phyloP scores from a whole-genome alignment of 2,888 invertebrate species.

The Sminthurides aquaticus region DNA sequence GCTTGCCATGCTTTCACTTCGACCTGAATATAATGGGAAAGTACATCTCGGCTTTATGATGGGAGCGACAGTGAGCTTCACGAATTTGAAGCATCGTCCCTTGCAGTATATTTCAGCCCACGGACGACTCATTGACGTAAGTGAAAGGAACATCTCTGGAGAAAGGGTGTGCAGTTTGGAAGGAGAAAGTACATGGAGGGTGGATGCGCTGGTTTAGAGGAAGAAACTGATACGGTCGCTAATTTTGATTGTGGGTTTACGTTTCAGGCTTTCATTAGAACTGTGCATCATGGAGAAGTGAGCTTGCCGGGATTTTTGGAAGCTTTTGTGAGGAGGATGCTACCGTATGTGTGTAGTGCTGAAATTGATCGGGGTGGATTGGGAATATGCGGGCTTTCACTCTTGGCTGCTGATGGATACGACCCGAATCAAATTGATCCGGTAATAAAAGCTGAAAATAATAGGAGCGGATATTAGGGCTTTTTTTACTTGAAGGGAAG shows the following conservation, averaged over 20 bases:
- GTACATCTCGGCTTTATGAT: slow-evolving; percentile 11
- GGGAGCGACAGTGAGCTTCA: neutral
- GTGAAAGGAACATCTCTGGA: neutral
- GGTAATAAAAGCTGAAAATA: neutral
- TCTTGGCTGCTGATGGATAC: neutral
- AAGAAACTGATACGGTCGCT: neutral
- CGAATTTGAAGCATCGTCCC: neutral
- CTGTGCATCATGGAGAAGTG: neutral
- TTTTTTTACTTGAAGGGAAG: too few relatives aligned
- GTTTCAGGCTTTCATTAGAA: neutral
- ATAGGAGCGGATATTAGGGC: too few relatives aligned
- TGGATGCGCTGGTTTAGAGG: neutral
- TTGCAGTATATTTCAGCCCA: neutral
- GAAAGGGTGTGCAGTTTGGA: neutral
- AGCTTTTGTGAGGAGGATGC: neutral
- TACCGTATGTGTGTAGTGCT: neutral
- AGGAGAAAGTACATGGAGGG: neutral
- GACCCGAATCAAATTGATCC: slow-evolving; percentile 7
- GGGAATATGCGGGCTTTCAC: slow-evolving; percentile 1
- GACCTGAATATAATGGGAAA: slow-evolving; percentile 8
- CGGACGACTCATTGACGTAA: neutral
- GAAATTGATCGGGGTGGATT: slow-evolving; percentile 5
- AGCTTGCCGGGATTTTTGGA: neutral
- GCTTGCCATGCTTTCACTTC: slow-evolving; percentile 47
- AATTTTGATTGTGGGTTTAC: neutral